Evolutionary conservation across 2,797 vertebrate genomes (phyloP), one percentile per base, ranked within the genome.

Genomic region (Hozukius guyotensis): DNA sequence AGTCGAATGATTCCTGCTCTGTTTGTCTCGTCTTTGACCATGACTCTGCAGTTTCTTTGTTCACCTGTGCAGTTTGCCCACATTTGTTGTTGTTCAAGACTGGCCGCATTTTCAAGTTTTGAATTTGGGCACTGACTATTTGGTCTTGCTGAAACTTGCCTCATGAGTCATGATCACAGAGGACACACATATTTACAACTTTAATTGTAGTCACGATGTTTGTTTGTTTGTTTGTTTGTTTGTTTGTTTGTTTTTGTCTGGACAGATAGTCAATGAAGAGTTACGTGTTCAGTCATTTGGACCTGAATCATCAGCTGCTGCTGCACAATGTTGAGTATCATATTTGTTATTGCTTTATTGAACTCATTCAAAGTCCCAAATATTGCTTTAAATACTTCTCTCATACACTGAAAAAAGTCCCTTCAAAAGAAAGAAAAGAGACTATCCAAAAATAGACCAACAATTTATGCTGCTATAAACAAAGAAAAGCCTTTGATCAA

Each of bases 291-390:
- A 25, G 42, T 59, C 65, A 59, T 77, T 60, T 73, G 20, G 38
- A 73, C 32, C 18, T 75, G 9, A 84, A 64, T 71, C 61, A 72
- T 8, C 53, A 63, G 32, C 53, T 24, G 46, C 53, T 24, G 46
- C 46, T 53, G 46, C 29, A 67, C 62, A 68, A 14, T 31, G 22
- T 61, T 63, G 24, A 46, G 8, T 20, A 25, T 79, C 20, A 25
- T n/a, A 61, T 67, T 78, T 81, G 42, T 49, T 69, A 67, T 42
- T 60, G 69, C 36, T 85, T 92, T 89, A 92, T 81, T 91, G 52
- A 87, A 82, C 13, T 74, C 7, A 16, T 69, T 80, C 8, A 72
- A 61, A 8, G 13, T 24, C 49, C 59, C 29, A 60, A 53, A 78
- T 67, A 69, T 66, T 31, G 31, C 24, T 84, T 76, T 29, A 59